phyloP scores from a whole-genome alignment of 2,797 vertebrate species.

The Myoxocephalus aenaeus region DNA sequence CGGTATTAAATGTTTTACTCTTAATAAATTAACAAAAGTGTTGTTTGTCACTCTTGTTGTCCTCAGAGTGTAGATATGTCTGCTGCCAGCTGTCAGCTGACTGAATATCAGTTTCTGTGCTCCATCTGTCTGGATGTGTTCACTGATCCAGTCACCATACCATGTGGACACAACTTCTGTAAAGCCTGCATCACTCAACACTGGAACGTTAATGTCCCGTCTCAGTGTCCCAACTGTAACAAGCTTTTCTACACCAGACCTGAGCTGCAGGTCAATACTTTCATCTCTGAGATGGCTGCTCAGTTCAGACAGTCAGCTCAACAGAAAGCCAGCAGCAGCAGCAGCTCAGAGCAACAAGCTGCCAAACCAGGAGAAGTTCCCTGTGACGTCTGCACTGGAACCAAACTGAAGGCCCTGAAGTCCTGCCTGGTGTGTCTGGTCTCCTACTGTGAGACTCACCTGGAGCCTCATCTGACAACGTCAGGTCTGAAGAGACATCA shows the following conservation, averaged over 20 bases:
- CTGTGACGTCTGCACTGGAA: background rate
- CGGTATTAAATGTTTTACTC: no score
- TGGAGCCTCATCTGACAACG: no score
- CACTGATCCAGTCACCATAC: conserved; percentile 23
- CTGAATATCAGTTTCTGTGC: conserved; percentile 35
- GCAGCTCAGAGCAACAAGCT: conserved; percentile 1
- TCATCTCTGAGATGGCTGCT: conserved; percentile 8
- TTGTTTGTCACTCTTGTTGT: background rate
- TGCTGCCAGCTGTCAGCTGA: conserved; percentile 11
- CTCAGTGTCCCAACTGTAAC: conserved; percentile 3
- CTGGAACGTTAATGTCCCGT: background rate
- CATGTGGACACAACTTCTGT: conserved; percentile 11
- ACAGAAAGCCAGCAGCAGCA: conserved; percentile 3
- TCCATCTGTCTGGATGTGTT: conserved; percentile 41
- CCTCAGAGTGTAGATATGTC: conserved; percentile 8
- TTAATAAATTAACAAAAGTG: background rate
- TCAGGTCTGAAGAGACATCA: no score
- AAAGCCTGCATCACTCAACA: conserved; percentile 2
- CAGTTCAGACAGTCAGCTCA: conserved; percentile 9
- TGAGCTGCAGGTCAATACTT: background rate
- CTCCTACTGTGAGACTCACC: background rate
- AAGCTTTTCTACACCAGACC: background rate
- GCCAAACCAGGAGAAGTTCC: conserved; percentile 10
- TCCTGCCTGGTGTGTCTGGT: background rate
- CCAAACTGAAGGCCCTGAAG: no score